Evolutionary conservation across 2,888 invertebrate species (phyloP), one percentile per base, ranked within the genome.

Genomic region (Melieria crassipennis): DNA sequence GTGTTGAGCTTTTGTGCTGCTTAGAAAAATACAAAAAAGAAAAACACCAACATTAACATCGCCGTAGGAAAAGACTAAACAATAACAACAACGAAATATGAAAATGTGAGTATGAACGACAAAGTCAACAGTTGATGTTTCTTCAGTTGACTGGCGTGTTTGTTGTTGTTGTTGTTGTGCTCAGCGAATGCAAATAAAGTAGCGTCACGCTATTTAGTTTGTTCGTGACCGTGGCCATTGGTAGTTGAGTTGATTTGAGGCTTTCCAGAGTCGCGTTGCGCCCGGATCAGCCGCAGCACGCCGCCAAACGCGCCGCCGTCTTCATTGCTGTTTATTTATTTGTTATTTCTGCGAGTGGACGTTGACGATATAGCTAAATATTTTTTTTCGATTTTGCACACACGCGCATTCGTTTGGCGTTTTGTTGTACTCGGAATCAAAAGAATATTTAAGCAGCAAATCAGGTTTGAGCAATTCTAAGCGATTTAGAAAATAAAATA

Each of bases 201-300:
- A 69, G 63, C 70, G 74, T 74, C 72, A 73, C 71, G 77, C 73
- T 77, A 75, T 78, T 81, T 76, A 81, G 81, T 82, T 79, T 73
- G 78, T 77, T 81, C 79, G 82, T 79, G 84, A 79, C 82, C 83
- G 83, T 82, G 81, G 78, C 75, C 79, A 78, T 75, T 77, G 76
- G 69, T 77, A 76, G 77, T 75, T 71, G 75, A 52, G 52, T 9
- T 52, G 10, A 52, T 9, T 52, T 52, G 13, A 52, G 13, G 52
- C 10, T 52, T 30, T 30, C 30, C 30, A 30, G 30, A 30, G 30
- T 30, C 1, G 30, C 30, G 30, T 30, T 3, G 30, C 30, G 30
- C 30, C 2, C 30, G 30, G 30, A 30, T 30, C 30, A 30, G 30
- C 30, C 30, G 30, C 30, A 30, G 30, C 30, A 30, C 30, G 30